These are phyloP conservation scores for Coelopa pilipes DNA, from an alignment of 2,888 invertebrate genomes.

Conservation along the genomic window DNA sequence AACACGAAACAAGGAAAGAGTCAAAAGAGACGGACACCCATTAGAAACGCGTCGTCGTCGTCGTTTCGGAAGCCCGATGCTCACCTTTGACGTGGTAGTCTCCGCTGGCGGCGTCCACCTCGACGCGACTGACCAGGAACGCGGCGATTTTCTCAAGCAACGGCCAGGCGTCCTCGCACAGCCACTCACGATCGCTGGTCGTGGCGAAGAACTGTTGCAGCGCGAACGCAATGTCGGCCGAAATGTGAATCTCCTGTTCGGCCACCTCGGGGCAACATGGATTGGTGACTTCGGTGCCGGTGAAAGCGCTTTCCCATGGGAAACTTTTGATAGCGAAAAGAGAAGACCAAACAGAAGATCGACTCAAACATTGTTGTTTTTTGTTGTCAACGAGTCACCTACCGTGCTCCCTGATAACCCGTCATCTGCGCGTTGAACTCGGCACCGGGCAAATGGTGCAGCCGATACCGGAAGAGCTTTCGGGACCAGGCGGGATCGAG, in stretches of 20 bases:
- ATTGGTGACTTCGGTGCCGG: slow-evolving; percentile 72
- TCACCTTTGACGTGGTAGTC: slow-evolving; percentile 70
- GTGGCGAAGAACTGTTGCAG: slow-evolving; percentile 57
- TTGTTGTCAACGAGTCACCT: slow-evolving; percentile 12
- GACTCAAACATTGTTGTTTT: no score
- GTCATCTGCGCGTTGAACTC: slow-evolving; percentile 68
- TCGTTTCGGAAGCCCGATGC: slow-evolving; percentile 11
- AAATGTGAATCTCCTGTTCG: slow-evolving; percentile 71
- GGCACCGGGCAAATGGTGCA: slow-evolving; percentile 69
- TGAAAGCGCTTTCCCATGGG: slow-evolving; percentile 75
- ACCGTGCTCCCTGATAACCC: slow-evolving; percentile 71
- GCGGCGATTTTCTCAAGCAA: slow-evolving; percentile 71
- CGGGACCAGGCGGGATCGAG: slow-evolving; percentile 69
- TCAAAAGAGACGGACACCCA: not conserved
- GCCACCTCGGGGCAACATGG: slow-evolving; percentile 72
- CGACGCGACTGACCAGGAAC: slow-evolving; percentile 71
- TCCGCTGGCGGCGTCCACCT: slow-evolving; percentile 68
- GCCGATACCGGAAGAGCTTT: slow-evolving; percentile 69
- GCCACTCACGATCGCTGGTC: slow-evolving; percentile 57
- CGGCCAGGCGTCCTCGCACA: slow-evolving; percentile 69
- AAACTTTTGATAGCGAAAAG: slow-evolving; percentile 67
- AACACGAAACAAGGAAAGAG: no score
- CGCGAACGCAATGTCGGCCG: slow-evolving; percentile 71
- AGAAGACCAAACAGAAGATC: no score
- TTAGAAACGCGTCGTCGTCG: not conserved